phyloP scores from a whole-genome alignment of 92 coral and sea anemone species.

The Zoanthus solanderi region DNA sequence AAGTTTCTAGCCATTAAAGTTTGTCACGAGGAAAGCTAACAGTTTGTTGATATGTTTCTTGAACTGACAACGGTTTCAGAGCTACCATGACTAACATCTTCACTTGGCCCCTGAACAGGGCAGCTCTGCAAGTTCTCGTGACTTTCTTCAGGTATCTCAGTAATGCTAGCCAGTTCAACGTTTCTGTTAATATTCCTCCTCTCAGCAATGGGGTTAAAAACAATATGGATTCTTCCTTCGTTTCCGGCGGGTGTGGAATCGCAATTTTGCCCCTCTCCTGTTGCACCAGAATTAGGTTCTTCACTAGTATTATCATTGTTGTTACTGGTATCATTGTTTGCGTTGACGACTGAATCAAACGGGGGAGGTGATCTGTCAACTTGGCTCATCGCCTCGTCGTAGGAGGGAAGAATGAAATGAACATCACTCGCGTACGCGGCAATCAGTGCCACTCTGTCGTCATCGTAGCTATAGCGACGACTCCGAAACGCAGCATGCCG shows the following conservation, averaged over 20 bases:
- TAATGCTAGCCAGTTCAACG: slow-evolving; percentile 13
- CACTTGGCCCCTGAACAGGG: background rate
- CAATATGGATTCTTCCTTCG: slow-evolving; percentile 33
- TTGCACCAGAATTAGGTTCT: background rate
- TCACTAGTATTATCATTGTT: slow-evolving; percentile 11
- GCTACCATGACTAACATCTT: background rate
- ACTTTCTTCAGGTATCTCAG: slow-evolving; percentile 8
- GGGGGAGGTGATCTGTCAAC: slow-evolving; percentile 88
- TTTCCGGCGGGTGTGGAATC: background rate
- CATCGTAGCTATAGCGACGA: slow-evolving; percentile 86
- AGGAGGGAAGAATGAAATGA: slow-evolving; percentile 90
- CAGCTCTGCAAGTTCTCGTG: background rate
- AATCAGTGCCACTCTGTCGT: slow-evolving; percentile 87
- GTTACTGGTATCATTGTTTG: slow-evolving; percentile 21
- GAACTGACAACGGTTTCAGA: background rate
- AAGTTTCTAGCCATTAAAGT: background rate
- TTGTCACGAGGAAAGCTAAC: background rate
- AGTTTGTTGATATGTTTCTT: slow-evolving; percentile 6
- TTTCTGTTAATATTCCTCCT: background rate
- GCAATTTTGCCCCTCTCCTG: background rate
- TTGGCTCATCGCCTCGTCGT: slow-evolving; percentile 95
- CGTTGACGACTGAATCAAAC: slow-evolving; percentile 75
- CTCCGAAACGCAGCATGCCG: slow-evolving; percentile 71
- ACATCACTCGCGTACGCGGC: slow-evolving; percentile 89
- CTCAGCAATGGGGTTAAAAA: slow-evolving; percentile 31